Base-by-base conservation (phyloP, 2,797 vertebrate genomes). In the Adrianichthys oophorus region DNA sequence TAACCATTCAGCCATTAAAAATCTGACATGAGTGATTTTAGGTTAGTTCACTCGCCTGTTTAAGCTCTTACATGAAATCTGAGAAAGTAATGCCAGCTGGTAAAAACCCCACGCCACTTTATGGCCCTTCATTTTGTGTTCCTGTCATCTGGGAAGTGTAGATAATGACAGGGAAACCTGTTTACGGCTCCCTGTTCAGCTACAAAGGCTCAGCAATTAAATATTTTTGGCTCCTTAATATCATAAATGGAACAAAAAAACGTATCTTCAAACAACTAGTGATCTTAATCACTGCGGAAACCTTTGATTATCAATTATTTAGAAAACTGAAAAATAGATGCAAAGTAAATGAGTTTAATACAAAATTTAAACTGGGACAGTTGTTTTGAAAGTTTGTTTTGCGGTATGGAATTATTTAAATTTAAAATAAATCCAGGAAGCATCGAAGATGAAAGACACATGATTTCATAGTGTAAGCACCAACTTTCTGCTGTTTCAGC, bases 111-210 rank as follows among this genome's bases (percentile, higher is more conserved):
- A 26, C 37, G 24, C 18, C 13, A 21, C 48, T 52, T 52, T 45
- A 60, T 17, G 18, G 18, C 41, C 26, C 24, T 3, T 32, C 16
- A n/a, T 32, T 1, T n/a, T 14, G 17, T 4, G 48, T 49, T 49
- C 47, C 14, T 15, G 6, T 42, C 56, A 42, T 48, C 46, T 58
- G 37, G 15, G 46, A 37, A 48, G 48, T 41, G 10, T n/a, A 41
- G 10, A 18, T 41, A 24, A 41, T 15, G 21, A 41, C 42, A 21
- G 21, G 47, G 24, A 58, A 58, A 4, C 26, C 13, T 26, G 23
- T 58, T 55, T 49, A 49, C 1, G 4, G 42, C 56, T 18, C 26
- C 17, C 21, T 42, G 37, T 17, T 58, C 46, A 13, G 16, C n/a
- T 24, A 21, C 15, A 16, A 40, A 18, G 14, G 21, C 15, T 16